Evolutionary conservation across 1,140 invertebrate genomes (phyloP), one percentile per base, ranked within the genome.

Genomic region (Drosophila kanapiae): DNA sequence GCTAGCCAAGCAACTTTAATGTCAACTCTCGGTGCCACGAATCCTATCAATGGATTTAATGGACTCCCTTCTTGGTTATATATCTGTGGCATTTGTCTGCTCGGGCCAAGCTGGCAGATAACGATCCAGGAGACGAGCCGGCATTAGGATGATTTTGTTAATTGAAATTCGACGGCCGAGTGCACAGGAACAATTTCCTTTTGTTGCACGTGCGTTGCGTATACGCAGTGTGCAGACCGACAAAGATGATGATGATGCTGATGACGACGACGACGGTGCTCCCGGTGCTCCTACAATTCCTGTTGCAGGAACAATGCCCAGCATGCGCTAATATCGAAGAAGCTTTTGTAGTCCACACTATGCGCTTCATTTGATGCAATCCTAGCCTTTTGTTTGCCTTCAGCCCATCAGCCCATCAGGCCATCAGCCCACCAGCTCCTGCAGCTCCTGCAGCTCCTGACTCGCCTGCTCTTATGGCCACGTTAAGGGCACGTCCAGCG

Each of bases 281-380:
- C 8, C 60, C 56, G 59, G 23, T 40, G 11, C 13, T 27, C 18
- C 10, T 57, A 9, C 18, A 77, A n/a, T 40, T 40, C 13, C 38
- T 56, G 37, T 56, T 27, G 10, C 35, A 18, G 58, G 27, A 64
- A 75, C 56, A 51, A 49, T 63, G 67, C 43, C 27, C 11, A 54
- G 45, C 48, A 80, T 74, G 18, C 70, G 70, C 70, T 74, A 60
- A 74, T 74, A 74, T 74, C 69, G 70, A 72, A 74, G 70, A 58
- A 76, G 64, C 75, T 72, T 74, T 75, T 82, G 70, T 69, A 64
- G 53, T 64, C 59, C 67, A 43, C 18, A 63, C 38, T 42, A 60
- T 79, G 48, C 82, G 82, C 82, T 86, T 86, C 82, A 86, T 87
- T 86, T 86, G 78, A 64, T 33, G 58, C 61, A 86, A 86, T 85